A percentile compares a stretch with the other conserved stretches of the same genome.
phyloP scores from a whole-genome alignment of 2,797 vertebrate species.

The Danionella dracula region DNA sequence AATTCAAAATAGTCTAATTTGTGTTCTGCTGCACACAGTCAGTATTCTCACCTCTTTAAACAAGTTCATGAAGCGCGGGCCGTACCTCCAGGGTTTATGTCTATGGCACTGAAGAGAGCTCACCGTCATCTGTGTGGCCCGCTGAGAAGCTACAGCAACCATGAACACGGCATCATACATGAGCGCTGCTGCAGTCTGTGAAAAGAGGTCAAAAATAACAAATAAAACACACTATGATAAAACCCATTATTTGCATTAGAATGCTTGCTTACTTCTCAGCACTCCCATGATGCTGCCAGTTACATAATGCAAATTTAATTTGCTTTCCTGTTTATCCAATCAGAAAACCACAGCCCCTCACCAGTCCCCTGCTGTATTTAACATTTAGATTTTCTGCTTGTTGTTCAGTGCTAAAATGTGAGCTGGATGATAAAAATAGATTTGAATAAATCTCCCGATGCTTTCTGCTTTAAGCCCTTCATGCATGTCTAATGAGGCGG shows the following conservation, averaged over 20 bases:
- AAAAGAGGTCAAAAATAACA: not conserved
- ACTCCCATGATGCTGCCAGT: not conserved
- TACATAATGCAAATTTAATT: not conserved
- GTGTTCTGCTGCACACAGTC: not conserved
- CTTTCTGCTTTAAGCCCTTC: constrained; percentile 14
- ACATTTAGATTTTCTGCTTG: constrained; percentile 6
- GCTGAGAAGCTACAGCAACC: constrained; percentile 87
- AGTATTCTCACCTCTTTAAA: constrained; percentile 84
- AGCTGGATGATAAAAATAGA: constrained; percentile 34
- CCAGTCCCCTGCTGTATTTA: not conserved
- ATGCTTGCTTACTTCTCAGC: not conserved
- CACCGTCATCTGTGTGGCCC: constrained; percentile 88
- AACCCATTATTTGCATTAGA: not conserved
- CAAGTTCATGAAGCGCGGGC: constrained; percentile 90
- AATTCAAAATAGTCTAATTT: not conserved
- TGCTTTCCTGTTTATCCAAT: not conserved
- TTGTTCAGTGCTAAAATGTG: constrained; percentile 12
- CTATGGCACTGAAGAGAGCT: constrained; percentile 96
- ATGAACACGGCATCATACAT: constrained; percentile 95
- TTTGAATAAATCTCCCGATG: constrained; percentile 24
- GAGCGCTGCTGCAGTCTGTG: constrained; percentile 88
- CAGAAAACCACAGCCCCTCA: not conserved
- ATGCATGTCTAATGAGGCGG: constrained; percentile 26
- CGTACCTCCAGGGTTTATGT: constrained; percentile 95
- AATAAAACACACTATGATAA: not conserved